Evolutionary conservation across 2,888 invertebrate species (phyloP).

Genomic region (Blastobasis lacticolella): DNA sequence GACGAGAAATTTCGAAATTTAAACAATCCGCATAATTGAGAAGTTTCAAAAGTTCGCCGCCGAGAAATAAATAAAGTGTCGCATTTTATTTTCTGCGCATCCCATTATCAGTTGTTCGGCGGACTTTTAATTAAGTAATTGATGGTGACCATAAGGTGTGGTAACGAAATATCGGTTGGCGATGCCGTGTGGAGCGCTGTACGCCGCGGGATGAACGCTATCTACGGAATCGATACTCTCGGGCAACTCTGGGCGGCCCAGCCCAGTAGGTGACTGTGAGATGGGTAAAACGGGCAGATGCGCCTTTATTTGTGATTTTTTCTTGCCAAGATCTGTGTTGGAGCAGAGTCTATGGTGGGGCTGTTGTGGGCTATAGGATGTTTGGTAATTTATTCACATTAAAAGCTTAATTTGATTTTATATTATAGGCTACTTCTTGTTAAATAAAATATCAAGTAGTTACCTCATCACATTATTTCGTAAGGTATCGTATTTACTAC

Average conservation of each 20-base stretch:
- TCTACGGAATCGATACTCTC: slow-evolving; percentile 29
- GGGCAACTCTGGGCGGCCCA: slow-evolving; percentile 2
- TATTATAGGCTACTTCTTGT: too few species aligned
- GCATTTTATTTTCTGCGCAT: slow-evolving; percentile 5
- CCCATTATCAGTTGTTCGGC: slow-evolving; percentile 2
- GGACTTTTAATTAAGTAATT: slow-evolving; percentile 12
- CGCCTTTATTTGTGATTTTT: too few species aligned
- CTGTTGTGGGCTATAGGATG: too few species aligned
- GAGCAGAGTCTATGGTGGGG: too few species aligned
- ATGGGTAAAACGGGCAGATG: too few species aligned
- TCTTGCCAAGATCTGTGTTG: too few species aligned
- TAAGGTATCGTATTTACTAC: too few species aligned
- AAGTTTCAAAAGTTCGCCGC: slow-evolving; percentile 3
- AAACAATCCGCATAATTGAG: slow-evolving; percentile 10
- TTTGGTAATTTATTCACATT: too few species aligned
- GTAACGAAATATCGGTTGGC: slow-evolving; percentile 14
- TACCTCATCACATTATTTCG: too few species aligned
- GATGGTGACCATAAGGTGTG: slow-evolving; percentile 5
- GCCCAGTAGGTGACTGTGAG: slow-evolving; percentile 10
- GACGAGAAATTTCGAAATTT: not conserved
- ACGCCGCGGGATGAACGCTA: slow-evolving; percentile 23
- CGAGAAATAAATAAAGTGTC: slow-evolving; percentile 4
- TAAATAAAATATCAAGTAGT: too few species aligned
- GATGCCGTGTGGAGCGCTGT: not conserved
- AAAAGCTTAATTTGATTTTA: too few species aligned